These are phyloP conservation scores for Psilanteris sp. DNA, from an alignment of 1,140 invertebrate genomes.

Conservation along the genomic window DNA sequence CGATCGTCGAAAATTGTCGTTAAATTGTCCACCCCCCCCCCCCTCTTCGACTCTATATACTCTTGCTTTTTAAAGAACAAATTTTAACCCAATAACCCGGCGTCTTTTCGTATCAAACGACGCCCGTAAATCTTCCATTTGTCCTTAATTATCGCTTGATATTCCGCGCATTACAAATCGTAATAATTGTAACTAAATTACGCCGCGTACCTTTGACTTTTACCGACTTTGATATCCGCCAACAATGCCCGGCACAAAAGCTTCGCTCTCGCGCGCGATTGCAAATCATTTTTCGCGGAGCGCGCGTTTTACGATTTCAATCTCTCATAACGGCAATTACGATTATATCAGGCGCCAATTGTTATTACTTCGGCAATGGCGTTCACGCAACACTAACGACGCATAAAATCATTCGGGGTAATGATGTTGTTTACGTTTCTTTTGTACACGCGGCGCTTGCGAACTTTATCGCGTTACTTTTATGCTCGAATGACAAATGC, in stretches of 20 bases:
- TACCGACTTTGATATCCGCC: conserved; percentile 34
- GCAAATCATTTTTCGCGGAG: conserved; percentile 54
- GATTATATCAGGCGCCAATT: conserved; percentile 63
- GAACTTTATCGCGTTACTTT: conserved; percentile 32
- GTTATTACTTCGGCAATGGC: conserved; percentile 61
- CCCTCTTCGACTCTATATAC: too few species aligned
- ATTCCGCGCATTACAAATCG: conserved; percentile 7
- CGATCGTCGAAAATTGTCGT: too few species aligned
- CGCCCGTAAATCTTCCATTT: too few species aligned
- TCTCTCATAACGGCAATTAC: conserved; percentile 56
- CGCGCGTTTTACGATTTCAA: conserved; percentile 58
- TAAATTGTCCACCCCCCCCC: too few species aligned
- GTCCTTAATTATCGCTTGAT: too few species aligned
- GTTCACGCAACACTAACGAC: conserved; percentile 51
- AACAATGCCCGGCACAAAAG: conserved; percentile 44
- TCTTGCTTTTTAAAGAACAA: too few species aligned
- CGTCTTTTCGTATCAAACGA: too few species aligned
- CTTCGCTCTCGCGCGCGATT: conserved; percentile 42
- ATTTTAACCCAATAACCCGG: too few species aligned
- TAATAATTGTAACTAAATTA: too few species aligned
- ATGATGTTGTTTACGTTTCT: conserved; percentile 38
- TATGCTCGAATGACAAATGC: conserved; percentile 20
- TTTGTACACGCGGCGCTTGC: conserved; percentile 1
- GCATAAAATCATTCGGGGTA: conserved; percentile 59
- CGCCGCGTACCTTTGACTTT: conserved; percentile 39